A percentile compares a stretch with the other conserved stretches of the same genome.
Evolutionary conservation across 2,113 vertebrate species (phyloP).

Genomic region (Saiga tatarica): DNA sequence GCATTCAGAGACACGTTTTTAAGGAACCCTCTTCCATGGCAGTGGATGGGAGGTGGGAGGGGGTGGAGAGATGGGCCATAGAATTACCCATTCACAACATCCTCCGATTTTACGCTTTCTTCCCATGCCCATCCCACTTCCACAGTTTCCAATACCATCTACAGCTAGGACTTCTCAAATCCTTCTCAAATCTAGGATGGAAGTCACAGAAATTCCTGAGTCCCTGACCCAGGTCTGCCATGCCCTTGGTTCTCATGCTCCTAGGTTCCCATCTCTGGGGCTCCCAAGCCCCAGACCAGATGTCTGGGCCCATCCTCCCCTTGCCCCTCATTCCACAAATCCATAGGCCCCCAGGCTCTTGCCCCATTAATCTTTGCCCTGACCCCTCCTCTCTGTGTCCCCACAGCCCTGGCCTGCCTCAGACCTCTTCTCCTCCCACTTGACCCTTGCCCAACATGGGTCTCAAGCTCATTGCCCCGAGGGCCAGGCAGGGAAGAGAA

Average conservation of each 20-base stretch:
- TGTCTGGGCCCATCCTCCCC: background rate
- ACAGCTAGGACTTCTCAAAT: background rate
- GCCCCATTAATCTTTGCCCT: background rate
- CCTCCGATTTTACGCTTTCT: background rate
- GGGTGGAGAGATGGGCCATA: background rate
- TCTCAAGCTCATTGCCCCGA: background rate
- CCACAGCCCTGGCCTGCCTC: background rate
- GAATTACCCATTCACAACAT: background rate
- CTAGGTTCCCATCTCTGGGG: background rate
- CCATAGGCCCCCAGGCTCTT: background rate
- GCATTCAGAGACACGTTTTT: background rate
- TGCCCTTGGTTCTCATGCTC: fast-evolving
- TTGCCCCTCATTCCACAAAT: background rate
- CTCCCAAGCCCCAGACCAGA: background rate
- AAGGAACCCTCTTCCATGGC: background rate
- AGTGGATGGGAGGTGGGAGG: background rate
- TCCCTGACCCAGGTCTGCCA: background rate
- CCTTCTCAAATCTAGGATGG: background rate
- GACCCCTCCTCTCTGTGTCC: background rate
- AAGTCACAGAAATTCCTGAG: background rate
- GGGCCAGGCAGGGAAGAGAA: background rate
- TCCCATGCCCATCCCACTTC: background rate
- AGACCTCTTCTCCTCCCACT: background rate
- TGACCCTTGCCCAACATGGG: fast-evolving
- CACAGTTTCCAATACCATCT: background rate